Base-by-base conservation (phyloP, 53 echinoderm and acorn worm genomes). In the Echinarachnius parma region DNA sequence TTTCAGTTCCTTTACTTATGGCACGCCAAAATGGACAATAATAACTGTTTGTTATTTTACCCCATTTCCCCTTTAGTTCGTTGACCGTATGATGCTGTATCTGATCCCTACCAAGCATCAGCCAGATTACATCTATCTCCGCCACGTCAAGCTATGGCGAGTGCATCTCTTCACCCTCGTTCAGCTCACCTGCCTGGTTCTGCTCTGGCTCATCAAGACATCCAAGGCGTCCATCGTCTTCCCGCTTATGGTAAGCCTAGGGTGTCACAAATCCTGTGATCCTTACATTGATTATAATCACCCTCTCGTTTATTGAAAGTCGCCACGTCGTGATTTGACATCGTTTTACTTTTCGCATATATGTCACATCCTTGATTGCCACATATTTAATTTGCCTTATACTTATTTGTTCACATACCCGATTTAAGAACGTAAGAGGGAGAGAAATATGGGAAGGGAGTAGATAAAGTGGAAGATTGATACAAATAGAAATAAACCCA, bases 81-180 rank as follows among this genome's bases (percentile, higher is more conserved):
- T 93, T 5, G 82, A 93, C 47, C 89, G 93, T 3, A 71, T 93
- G 39, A 39, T 89, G 18, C 74, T 93, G 59, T 89, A 81, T 77
- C 54, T 93, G 37, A 93, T 89, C 29, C 93, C 93, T 1, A 69
- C 80, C 36, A 93, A 93, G 42, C 89, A 93, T 60, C 93, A 93
- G 45, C 89, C 93, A 28, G 93, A 93, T 34, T 89, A 93, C 61
- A 66, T 79, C 35, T 93, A 82, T 64, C 87, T 93, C 4, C 86
- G 93, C 2, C 86, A 89, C 34, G 93, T 93, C 5, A 93, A 93
- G 66, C 83, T 93, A n/a, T 93, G 93, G 93, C 64, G 89, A 23
- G 93, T 93, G 3, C 93, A 93, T 59, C 34, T 93, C 27, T 93
- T 93, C 59, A 93, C 93, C 23, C 68, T 86, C 46, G 86, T 93